Conservation (phyloP, 2,888 invertebrate species). For the Sericinus montela region DNA sequence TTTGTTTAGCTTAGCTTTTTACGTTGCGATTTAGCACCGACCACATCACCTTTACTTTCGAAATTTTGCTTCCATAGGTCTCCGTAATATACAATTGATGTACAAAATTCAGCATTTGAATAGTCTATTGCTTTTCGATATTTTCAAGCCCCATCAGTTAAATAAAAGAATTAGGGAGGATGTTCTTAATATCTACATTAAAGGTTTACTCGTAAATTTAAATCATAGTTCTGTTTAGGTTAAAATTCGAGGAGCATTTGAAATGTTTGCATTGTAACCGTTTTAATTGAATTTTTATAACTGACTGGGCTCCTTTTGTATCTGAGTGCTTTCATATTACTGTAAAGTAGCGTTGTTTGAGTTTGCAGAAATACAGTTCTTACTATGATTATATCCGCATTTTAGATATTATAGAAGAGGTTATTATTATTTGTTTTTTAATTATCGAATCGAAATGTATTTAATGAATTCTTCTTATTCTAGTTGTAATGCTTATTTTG, state of each 20-base stretch:
- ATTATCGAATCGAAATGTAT: neutral
- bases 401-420: neutral
- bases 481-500: constrained; percentile 82
- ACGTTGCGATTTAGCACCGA: constrained; percentile 57
- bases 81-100: constrained; percentile 34
- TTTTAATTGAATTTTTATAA: constrained; percentile 1
- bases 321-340: neutral
- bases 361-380: neutral
- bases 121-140: constrained; percentile 1
- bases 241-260: too few relatives aligned
- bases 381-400: neutral
- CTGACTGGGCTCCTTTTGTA: constrained; percentile 14
- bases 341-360: constrained; percentile 2
- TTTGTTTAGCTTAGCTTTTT: constrained; percentile 66
- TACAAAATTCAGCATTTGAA: constrained; percentile 74
- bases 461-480: neutral
- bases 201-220: too few relatives aligned
- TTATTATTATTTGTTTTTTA: neutral
- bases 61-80: constrained; percentile 43
- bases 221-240: too few relatives aligned
- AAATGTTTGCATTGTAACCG: too few relatives aligned
- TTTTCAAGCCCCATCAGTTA: constrained; percentile 20
- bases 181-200: too few relatives aligned
- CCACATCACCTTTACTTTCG: constrained; percentile 39
- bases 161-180: constrained; percentile 6